phyloP scores from a whole-genome alignment of 2,888 invertebrate species.

The Cerceris rybyensis region DNA sequence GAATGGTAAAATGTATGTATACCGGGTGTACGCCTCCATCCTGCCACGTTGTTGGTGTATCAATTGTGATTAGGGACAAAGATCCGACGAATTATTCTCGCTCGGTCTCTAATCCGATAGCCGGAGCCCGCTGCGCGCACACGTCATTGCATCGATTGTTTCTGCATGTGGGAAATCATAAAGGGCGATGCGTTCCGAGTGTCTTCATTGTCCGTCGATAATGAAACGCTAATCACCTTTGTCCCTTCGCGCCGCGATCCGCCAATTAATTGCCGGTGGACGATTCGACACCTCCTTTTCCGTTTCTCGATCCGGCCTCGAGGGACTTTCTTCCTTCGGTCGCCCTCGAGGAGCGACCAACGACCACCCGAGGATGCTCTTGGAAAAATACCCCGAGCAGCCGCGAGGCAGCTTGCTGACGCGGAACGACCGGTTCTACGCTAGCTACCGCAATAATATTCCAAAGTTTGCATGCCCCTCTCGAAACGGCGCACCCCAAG shows the following conservation, averaged over 20 bases:
- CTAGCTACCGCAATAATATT: constrained; percentile 63
- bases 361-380: no score
- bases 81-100: constrained; percentile 72
- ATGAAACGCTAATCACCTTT: constrained; percentile 63
- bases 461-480: constrained; percentile 60
- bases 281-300: background rate
- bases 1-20: constrained; percentile 69
- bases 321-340: background rate
- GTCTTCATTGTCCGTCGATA: constrained; percentile 66
- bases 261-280: background rate
- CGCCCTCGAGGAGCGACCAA: background rate
- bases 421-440: constrained; percentile 42
- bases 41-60: constrained; percentile 68
- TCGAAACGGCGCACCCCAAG: constrained; percentile 53
- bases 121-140: constrained; percentile 61
- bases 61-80: constrained; percentile 72
- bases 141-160: constrained; percentile 72
- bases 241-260: constrained; percentile 12
- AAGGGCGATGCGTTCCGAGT: constrained; percentile 65
- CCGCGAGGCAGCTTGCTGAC: constrained; percentile 39
- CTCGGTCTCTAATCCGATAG: constrained; percentile 70
- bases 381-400: no score
- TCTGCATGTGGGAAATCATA: constrained; percentile 67
- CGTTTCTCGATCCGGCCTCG: background rate
- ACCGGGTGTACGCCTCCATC: constrained; percentile 70